Evolutionary conservation across 2,797 vertebrate genomes (phyloP).

Genomic region (Tragopan temminckii): DNA sequence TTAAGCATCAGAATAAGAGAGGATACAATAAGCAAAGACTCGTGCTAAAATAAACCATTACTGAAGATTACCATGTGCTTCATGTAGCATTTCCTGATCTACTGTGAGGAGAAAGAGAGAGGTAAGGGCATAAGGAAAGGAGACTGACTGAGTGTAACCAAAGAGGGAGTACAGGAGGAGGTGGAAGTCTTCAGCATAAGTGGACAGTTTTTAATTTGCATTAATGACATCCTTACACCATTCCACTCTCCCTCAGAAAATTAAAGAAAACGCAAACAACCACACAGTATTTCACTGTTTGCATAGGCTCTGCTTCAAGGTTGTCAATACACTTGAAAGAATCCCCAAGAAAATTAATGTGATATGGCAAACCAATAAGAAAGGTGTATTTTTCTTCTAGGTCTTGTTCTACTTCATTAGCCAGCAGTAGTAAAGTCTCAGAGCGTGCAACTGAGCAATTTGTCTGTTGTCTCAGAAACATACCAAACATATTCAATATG

Average conservation of each 20-base stretch:
- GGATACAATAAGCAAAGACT: neutral
- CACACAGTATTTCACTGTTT: neutral
- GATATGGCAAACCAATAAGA: conserved; percentile 7
- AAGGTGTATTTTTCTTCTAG: conserved; percentile 51
- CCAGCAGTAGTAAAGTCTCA: conserved; percentile 34
- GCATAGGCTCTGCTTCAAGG: neutral
- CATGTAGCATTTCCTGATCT: neutral
- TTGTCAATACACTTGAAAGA: conserved; percentile 5
- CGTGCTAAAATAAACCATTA: neutral
- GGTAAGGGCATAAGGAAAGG: neutral
- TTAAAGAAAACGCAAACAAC: neutral
- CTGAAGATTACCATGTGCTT: neutral
- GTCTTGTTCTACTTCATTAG: conserved; percentile 57
- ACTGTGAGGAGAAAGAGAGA: neutral
- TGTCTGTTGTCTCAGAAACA: conserved; percentile 52
- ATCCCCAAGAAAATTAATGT: conserved; percentile 47
- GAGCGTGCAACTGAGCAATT: conserved; percentile 34
- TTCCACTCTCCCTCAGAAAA: too few species aligned
- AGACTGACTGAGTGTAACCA: neutral
- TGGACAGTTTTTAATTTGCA: neutral
- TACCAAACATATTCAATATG: conserved; percentile 18
- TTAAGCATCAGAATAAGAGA: neutral
- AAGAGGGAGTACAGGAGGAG: neutral
- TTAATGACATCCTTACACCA: neutral
- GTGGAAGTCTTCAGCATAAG: neutral